Base-by-base conservation (phyloP, 1,140 invertebrate species). In the Chymomyza costata region DNA sequence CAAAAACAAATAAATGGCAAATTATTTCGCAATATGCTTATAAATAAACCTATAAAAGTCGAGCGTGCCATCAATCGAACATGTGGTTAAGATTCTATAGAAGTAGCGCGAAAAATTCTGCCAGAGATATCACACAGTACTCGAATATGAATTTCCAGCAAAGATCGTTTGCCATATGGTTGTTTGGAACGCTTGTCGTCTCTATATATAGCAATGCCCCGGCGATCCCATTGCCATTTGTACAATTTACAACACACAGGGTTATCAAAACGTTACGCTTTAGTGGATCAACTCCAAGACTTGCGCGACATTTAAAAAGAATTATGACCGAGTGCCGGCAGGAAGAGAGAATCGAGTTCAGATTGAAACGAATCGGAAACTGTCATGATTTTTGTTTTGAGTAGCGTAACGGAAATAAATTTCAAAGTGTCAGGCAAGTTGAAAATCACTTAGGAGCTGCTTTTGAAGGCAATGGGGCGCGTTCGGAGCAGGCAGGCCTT, bases 261-360 rank as follows among this genome's bases (percentile, higher is more conserved):
- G 71, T 78, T 78, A 78, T 78, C 71, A 78, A 51, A 78, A 50
- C 71, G 73, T 80, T 66, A 61, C 55, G 71, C 66, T 50, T 64
- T 63, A 78, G 47, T 78, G 71, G 71, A 73, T 80, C 71, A 78
- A 67, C 66, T 58, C 50, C 55, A 60, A 53, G 46, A 54, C 50
- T n/a, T 39, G 14, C 32, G 45, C 31, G 61, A 55, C 15, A 28
- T 44, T 30, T 25, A 39, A 49, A 18, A 52, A 52, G 30, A 68
- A 45, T 66, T 56, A 73, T 73, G 43, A 54, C 46, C 49, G 17
- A 3, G 31, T 6, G 31, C 35, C 8, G 45, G 19, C 11, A n/a
- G n/a, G n/a, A n/a, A 46, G 28, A 32, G 28, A n/a, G n/a, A n/a
- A n/a, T n/a, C n/a, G n/a, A n/a, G n/a, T n/a, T n/a, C n/a, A n/a